These are phyloP conservation scores for Tringa solitaria DNA, from an alignment of 2,113 vertebrate species.

Conservation along the genomic window DNA sequence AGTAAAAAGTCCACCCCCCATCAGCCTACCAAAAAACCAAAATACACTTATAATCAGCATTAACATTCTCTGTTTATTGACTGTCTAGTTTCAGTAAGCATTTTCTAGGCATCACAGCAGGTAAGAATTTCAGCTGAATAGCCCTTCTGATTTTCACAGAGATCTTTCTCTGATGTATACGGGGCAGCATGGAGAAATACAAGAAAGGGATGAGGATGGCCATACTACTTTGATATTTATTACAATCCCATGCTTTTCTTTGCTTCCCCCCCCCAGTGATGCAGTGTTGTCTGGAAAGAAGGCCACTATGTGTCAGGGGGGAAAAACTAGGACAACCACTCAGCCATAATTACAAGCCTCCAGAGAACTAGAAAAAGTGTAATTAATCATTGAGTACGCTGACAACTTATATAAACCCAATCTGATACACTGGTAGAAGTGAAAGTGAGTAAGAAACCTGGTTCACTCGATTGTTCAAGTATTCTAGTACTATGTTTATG, in stretches of 20 bases:
- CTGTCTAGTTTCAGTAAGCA: neutral
- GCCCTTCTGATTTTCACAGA: neutral
- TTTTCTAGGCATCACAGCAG: neutral
- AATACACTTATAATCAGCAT: neutral
- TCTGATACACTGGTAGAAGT: neutral
- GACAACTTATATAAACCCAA: neutral
- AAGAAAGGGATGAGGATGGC: neutral
- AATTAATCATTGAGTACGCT: neutral
- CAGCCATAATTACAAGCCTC: neutral
- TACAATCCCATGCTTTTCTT: neutral
- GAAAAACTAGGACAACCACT: neutral
- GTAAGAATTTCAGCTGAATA: neutral
- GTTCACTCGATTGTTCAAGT: neutral
- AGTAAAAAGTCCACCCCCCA: neutral
- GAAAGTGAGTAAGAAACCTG: neutral
- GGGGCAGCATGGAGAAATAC: neutral
- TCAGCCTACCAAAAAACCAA: neutral
- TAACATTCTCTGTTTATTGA: neutral
- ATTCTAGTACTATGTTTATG: neutral
- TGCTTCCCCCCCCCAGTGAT: neutral
- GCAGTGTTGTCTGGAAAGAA: neutral
- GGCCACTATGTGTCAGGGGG: fast-evolving
- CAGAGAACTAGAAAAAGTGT: neutral
- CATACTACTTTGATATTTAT: neutral
- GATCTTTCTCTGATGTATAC: neutral